Percentiles rank a stretch among this genome's conserved stretches.
Evolutionary conservation across 1,140 invertebrate species (phyloP).

Genomic region (Ylistrum balloti): DNA sequence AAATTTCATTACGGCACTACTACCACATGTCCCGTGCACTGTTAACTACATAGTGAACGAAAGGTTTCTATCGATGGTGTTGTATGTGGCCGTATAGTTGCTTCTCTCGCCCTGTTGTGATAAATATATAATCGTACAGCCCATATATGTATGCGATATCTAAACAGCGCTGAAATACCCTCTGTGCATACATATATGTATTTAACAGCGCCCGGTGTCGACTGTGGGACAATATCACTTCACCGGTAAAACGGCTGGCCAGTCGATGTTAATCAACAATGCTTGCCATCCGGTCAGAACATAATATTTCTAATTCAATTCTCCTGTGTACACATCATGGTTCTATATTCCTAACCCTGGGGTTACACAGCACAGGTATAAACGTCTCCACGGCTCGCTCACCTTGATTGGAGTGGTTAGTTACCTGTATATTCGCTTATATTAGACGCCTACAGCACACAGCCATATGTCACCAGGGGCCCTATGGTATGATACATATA

Average conservation of each 20-base stretch:
- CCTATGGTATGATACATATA: neutral
- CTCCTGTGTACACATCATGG: neutral
- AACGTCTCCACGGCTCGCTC: neutral
- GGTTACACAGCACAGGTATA: neutral
- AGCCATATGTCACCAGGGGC: neutral
- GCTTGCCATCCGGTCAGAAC: neutral
- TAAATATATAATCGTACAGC: neutral
- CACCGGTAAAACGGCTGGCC: neutral
- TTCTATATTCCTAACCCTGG: neutral
- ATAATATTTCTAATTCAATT: neutral
- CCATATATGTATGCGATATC: neutral
- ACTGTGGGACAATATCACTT: conserved; percentile 26
- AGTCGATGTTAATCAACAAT: neutral
- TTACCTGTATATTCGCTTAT: neutral
- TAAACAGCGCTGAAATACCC: neutral
- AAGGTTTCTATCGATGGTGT: neutral
- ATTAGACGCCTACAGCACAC: neutral
- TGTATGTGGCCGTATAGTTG: neutral
- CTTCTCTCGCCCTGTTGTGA: neutral
- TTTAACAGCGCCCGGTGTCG: neutral
- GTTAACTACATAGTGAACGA: neutral
- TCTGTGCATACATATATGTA: neutral
- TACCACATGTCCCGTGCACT: neutral
- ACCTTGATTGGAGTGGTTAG: conserved; percentile 12
- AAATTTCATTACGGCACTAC: neutral